Evolutionary conservation across 1,140 invertebrate species (phyloP).

Genomic region (Neoseiulus cucumeris): DNA sequence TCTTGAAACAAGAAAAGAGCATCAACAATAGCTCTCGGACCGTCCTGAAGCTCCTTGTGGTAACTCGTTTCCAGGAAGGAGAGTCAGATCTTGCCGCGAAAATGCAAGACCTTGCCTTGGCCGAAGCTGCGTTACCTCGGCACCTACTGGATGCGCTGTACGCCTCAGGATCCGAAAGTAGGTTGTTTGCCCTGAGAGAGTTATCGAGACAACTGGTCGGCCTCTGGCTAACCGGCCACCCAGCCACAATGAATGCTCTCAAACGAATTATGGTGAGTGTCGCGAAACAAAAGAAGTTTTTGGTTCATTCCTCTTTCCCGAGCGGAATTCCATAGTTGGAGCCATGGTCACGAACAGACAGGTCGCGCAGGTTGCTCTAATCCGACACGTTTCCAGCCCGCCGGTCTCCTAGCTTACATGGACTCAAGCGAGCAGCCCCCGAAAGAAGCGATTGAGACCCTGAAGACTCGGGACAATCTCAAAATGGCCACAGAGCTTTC

Average conservation of each 20-base stretch:
- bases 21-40: background rate
- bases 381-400: conserved; percentile 35
- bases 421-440: conserved; percentile 71
- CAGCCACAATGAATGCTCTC: conserved; percentile 67
- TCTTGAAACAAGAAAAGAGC: background rate
- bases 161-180: conserved; percentile 46
- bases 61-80: conserved; percentile 43
- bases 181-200: conserved; percentile 58
- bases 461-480: conserved; percentile 77
- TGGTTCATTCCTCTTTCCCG: too few relatives aligned
- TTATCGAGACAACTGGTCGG: conserved; percentile 86
- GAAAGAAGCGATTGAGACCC: conserved; percentile 45
- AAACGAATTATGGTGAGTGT: conserved; percentile 59
- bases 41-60: background rate
- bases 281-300: too few relatives aligned
- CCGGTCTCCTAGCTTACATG: conserved; percentile 69
- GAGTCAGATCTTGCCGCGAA: conserved; percentile 62
- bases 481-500: conserved; percentile 45
- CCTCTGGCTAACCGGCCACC: conserved; percentile 89
- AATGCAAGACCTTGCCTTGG: conserved; percentile 88
- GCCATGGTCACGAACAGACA: background rate
- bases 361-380: too few relatives aligned
- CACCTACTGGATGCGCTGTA: conserved; percentile 83
- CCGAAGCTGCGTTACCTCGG: conserved; percentile 84
- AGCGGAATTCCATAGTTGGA: too few relatives aligned